Evolutionary conservation across 1,140 invertebrate species (phyloP).

Genomic region (Palaemon carinicauda): DNA sequence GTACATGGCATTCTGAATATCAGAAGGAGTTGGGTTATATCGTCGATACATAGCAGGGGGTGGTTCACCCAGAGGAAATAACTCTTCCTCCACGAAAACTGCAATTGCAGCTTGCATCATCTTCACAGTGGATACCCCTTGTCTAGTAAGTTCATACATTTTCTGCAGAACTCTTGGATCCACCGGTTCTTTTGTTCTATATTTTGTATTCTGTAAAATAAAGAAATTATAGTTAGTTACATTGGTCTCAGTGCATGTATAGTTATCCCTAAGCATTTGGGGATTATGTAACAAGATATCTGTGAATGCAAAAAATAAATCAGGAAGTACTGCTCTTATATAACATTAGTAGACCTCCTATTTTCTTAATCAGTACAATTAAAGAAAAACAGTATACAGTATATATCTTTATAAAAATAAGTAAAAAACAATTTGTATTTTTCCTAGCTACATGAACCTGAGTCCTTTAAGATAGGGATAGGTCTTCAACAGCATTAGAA

Average conservation of each 20-base stretch:
- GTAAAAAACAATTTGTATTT: too few species aligned
- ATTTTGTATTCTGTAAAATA: slow-evolving; percentile 26
- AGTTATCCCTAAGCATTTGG: too few species aligned
- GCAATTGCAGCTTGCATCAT: slow-evolving; percentile 39
- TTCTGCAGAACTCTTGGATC: slow-evolving; percentile 45
- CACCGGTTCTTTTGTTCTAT: slow-evolving; percentile 49
- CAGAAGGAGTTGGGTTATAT: slow-evolving; percentile 51
- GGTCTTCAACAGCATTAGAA: too few species aligned
- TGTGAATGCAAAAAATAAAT: too few species aligned
- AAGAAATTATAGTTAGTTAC: not conserved
- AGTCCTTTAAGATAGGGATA: too few species aligned
- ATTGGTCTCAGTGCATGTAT: not conserved
- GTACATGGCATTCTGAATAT: slow-evolving; percentile 57
- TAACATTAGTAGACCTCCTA: too few species aligned
- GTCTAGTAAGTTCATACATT: slow-evolving; percentile 43
- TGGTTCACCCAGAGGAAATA: slow-evolving; percentile 32
- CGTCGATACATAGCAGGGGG: slow-evolving; percentile 51
- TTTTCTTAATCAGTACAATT: too few species aligned
- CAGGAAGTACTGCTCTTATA: too few species aligned
- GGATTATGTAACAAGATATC: too few species aligned
- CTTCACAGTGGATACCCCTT: slow-evolving; percentile 31
- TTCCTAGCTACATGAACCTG: too few species aligned
- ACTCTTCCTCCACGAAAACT: slow-evolving; percentile 31
- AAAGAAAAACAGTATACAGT: too few species aligned
- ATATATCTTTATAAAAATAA: too few species aligned